phyloP scores from a whole-genome alignment of 2,113 vertebrate genomes.

The Indicator maculatus region DNA sequence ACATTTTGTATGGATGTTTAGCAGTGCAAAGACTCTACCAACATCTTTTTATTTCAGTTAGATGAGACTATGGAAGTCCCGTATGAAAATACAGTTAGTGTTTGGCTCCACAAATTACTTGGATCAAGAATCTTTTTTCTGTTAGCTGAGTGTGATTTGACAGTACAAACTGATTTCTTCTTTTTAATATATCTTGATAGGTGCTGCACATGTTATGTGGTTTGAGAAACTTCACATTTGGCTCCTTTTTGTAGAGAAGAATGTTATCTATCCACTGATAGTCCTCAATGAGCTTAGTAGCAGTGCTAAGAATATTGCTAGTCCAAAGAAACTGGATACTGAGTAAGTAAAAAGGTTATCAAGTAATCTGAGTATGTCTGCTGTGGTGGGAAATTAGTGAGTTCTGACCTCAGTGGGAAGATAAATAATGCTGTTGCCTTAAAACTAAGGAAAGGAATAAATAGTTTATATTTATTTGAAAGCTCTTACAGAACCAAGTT shows the following conservation, averaged over 20 bases:
- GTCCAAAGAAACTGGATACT: conserved; percentile 91
- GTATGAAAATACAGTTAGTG: not conserved
- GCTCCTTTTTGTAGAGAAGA: conserved; percentile 96
- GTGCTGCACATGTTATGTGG: conserved; percentile 97
- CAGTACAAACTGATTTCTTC: not conserved
- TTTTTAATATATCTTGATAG: conserved; percentile 69
- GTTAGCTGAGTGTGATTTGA: not conserved
- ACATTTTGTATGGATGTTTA: not conserved
- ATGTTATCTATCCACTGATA: conserved; percentile 93
- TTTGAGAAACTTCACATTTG: conserved; percentile 97
- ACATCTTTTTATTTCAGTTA: not conserved
- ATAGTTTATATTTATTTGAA: not conserved
- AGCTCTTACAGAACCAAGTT: not conserved
- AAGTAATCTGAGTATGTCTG: not conserved
- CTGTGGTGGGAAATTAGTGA: not conserved
- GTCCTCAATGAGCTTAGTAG: conserved; percentile 96
- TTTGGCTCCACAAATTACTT: not conserved
- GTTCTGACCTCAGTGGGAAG: not conserved
- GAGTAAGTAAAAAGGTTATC: conserved; percentile 82
- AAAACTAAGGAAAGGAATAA: not conserved
- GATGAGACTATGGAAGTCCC: not conserved
- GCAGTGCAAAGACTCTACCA: not conserved
- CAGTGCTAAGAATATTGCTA: conserved; percentile 92
- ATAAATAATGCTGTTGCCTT: not conserved
- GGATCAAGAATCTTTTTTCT: not conserved